Evolutionary conservation across 1,140 invertebrate species (phyloP).

Genomic region (Rhysida immarginata): DNA sequence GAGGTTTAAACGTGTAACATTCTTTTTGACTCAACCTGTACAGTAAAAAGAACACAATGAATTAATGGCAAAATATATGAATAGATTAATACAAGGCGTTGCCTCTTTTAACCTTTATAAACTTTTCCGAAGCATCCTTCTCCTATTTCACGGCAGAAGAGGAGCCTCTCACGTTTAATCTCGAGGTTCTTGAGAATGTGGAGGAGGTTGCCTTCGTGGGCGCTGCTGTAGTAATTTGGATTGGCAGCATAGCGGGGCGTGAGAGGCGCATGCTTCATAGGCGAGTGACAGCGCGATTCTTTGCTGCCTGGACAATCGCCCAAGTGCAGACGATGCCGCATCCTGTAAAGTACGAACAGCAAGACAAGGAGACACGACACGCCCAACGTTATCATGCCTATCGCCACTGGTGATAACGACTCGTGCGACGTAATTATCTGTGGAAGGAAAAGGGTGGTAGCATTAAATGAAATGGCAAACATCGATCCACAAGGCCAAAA

Average conservation of each 20-base stretch:
- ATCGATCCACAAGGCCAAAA: too few species aligned
- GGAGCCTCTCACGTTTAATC: slow-evolving; percentile 36
- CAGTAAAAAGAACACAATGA: too few species aligned
- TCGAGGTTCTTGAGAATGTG: neutral
- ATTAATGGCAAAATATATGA: slow-evolving; percentile 1
- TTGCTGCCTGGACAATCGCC: neutral
- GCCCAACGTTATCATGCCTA: neutral
- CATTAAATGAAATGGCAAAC: too few species aligned
- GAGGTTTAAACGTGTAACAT: too few species aligned
- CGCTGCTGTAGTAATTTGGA: slow-evolving; percentile 5
- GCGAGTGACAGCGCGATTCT: neutral
- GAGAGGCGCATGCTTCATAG: neutral
- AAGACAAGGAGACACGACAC: neutral
- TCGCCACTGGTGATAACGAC: neutral
- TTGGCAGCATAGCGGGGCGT: slow-evolving; percentile 4
- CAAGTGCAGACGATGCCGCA: neutral
- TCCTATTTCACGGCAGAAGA: slow-evolving; percentile 60
- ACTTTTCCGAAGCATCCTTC: slow-evolving; percentile 88
- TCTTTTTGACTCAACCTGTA: too few species aligned
- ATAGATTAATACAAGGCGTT: too few species aligned
- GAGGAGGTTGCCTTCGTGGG: neutral
- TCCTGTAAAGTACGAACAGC: neutral
- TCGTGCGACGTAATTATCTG: too few species aligned
- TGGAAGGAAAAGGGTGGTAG: too few species aligned
- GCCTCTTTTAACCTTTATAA: slow-evolving; percentile 65